Evolutionary conservation across 2,113 vertebrate genomes (phyloP), one percentile per base, ranked within the genome.

Genomic region (Pica pica): DNA sequence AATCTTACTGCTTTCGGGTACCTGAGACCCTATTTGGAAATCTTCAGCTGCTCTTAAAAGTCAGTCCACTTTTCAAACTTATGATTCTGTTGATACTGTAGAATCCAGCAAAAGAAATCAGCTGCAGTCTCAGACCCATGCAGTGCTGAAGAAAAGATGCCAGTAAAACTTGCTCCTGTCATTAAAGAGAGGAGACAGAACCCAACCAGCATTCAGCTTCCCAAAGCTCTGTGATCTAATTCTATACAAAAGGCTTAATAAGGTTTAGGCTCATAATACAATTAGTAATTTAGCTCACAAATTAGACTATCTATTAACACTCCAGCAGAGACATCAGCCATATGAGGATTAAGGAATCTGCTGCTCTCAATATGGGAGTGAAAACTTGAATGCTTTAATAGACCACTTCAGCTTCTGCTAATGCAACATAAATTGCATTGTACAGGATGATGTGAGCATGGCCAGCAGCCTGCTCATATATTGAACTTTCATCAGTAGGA

Each of bases 281-380:
- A 98, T 98, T 98, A 98, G 94, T 95, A 98, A 96, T 97, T 97
- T 96, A 97, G 95, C 97, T 98, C 97, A 97, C 97, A 98, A 98
- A 98, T 98, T 98, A 98, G 97, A 96, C 97, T 98, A 98, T 97
- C 97, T 96, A 97, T 98, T 98, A 98, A 97, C 96, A 97, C 94
- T 90, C 90, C 53, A 94, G 88, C 95, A 97, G 94, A 97, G 92
- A 94, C 92, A 90, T 63, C 82, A 96, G 95, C 88, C 90, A 42
- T 81, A 87, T 13, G 77, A 94, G 89, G 95, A 97, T 97, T 96
- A 95, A 93, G 83, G 69, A 94, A 95, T 85, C 64, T 44, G 77
- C 71, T 87, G 61, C 67, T 94, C 82, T 78, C 42, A 91, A 10
- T 81, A 93, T 35, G 47, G 53, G 77, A 83, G 47, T 3, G 16